Base-by-base conservation (phyloP, 2,888 invertebrate genomes). In the Tiliacea citrago region DNA sequence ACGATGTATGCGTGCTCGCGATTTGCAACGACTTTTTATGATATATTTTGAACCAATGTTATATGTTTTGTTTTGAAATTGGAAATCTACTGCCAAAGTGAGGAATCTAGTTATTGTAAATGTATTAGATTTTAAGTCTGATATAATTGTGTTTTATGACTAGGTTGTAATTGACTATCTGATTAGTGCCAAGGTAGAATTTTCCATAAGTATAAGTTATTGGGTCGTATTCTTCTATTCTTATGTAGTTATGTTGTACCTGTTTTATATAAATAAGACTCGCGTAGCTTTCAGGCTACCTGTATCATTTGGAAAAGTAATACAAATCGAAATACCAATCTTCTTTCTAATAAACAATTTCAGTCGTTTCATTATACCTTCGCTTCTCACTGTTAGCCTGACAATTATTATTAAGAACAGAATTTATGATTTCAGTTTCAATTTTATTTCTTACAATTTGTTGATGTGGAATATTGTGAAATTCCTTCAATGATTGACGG, bases 61-160 rank as follows among this genome's bases (percentile, higher is more conserved):
- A 9, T 16, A 61, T 29, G 1, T 77, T 70, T 39, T 10, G 45
- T 75, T 81, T 57, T 73, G 7, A 21, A 58, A 70, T 76, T 76
- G 53, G 42, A 71, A 39, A 68, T 61, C 57, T 75, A 77, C 80
- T 80, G 83, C 82, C 82, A 83, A 80, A 78, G 53, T 51, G 10
- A 73, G 51, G 13, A 73, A 68, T 49, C 42, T 69, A 45, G n/a
- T 35, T 35, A 49, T n/a, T 60, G 68, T 79, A 57, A 49, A 45
- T 60, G 70, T 79, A 76, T 79, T 82, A 83, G 73, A 73, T 80
- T 12, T 76, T 67, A 80, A 82, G 76, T 83, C 83, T 83, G 83
- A 83, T 72, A 55, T 67, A 66, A 69, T 69, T 79, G 61, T 68
- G 71, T 82, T 82, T 78, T 66, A 16, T 72, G 75, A 57, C 51